Evolutionary conservation across 37 sponge, comb jelly and placozoan species (phyloP).

Genomic region (Beroe forskalii): DNA sequence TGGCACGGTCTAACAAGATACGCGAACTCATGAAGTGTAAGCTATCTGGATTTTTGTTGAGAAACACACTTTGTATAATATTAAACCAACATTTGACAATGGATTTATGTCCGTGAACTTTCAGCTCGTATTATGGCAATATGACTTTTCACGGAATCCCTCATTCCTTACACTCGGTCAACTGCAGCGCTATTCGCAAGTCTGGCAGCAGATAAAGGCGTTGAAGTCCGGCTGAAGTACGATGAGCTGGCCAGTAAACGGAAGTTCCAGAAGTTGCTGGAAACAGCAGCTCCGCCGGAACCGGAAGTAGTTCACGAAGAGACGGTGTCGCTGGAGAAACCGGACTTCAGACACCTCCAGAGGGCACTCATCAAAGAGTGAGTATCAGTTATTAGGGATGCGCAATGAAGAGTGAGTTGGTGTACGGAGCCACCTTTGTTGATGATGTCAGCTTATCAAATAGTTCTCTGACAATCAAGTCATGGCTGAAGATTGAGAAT

Average conservation of each 20-base stretch:
- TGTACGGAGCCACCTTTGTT: not conserved
- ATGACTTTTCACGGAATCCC: no score
- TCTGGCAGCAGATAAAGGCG: slow-evolving; percentile 13
- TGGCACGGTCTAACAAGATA: slow-evolving; percentile 21
- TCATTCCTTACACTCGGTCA: no score
- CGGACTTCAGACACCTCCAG: slow-evolving; percentile 37
- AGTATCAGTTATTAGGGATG: not conserved
- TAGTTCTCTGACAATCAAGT: no score
- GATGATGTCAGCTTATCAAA: no score
- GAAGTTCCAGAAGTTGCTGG: slow-evolving; percentile 41
- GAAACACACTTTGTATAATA: no score
- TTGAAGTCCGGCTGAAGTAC: slow-evolving; percentile 33
- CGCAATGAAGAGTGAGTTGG: not conserved
- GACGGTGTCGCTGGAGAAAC: not conserved
- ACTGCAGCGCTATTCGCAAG: slow-evolving; percentile 30
- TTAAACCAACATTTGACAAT: no score
- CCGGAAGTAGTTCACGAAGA: not conserved
- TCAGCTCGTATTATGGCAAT: no score
- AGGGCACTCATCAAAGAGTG: slow-evolving; percentile 15
- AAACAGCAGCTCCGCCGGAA: not conserved
- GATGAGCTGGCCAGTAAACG: slow-evolving; percentile 43
- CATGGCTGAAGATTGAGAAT: no score
- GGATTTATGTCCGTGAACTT: no score
- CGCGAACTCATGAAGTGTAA: slow-evolving; percentile 58
- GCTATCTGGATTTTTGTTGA: no score